Evolutionary conservation across 2,113 vertebrate species (phyloP), one percentile per base, ranked within the genome.

Genomic region (Dicerorhinus sumatrensis): DNA sequence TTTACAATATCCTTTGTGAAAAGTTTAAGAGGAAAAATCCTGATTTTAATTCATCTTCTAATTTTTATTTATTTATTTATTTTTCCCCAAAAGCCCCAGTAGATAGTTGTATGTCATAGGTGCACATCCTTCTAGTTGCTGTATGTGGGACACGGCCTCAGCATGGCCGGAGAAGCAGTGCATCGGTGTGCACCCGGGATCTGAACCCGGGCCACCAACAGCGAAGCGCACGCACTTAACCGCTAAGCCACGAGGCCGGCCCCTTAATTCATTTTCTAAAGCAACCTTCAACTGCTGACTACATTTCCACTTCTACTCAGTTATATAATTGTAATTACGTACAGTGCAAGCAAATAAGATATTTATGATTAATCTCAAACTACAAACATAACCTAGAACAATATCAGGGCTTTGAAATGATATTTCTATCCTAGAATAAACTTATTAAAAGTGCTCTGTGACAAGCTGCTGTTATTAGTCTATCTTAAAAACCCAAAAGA

Each of bases 361-460:
- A 86, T 72, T 86, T 90, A 89, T 48, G 65, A 89, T 92, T 65
- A 95, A 89, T 70, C 58, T 72, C 46, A 96, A 97, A 63, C 82
- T 93, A 46, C 31, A 84, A 79, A 76, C 33, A 54, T 77, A 81
- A 17, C 33, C 16, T 69, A 91, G 20, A 76, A 84, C 29, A 90
- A 48, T 62, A 94, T 62, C 27, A 96, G 18, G 39, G 25, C 82
- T 94, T 65, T 76, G 63, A 94, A 92, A 81, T 58, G 0, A 27
- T 72, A 72, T 82, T 60, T 86, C 25, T 51, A 65, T 87, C 51
- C 42, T 87, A 16, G 25, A 95, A 92, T 83, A 92, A 96, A 58
- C 11, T 86, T 36, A 87, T 75, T 58, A 90, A 75, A 92, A 90
- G 18, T 79, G 12, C 3, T 95, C 18, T 70, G 23, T 84, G 58